Conservation (phyloP, 2,888 invertebrate species). For the Brassicogethes aeneus region DNA sequence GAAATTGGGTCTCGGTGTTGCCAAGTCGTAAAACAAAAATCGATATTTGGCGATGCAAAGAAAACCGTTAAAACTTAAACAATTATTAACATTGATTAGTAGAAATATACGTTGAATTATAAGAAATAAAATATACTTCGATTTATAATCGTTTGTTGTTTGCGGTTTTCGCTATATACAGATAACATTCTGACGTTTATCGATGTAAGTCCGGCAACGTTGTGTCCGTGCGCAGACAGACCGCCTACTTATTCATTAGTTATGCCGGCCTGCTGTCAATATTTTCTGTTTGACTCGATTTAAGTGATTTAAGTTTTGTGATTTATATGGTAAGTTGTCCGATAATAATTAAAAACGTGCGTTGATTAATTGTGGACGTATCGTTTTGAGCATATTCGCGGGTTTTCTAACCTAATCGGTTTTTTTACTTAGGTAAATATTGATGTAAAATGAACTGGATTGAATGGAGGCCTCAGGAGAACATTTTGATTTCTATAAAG, state of each 20-base stretch:
- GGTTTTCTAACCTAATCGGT: background rate
- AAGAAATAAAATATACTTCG: no score
- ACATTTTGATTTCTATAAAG: constrained; percentile 90
- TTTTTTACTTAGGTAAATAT: background rate
- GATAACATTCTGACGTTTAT: no score
- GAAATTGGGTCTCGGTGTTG: no score
- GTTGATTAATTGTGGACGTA: no score
- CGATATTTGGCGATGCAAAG: no score
- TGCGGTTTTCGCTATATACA: no score
- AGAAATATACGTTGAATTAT: no score
- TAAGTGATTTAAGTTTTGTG: background rate
- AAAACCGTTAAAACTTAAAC: no score
- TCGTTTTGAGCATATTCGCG: no score
- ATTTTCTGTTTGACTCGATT: background rate
- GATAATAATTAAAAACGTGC: background rate
- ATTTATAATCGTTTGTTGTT: no score
- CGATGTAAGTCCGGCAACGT: background rate
- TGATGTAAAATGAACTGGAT: constrained; percentile 42
- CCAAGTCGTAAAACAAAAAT: no score
- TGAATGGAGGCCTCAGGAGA: constrained; percentile 93
- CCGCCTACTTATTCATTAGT: background rate
- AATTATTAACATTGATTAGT: no score
- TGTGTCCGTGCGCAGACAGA: background rate
- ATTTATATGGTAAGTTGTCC: background rate
- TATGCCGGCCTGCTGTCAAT: constrained; percentile 1